Base-by-base conservation (phyloP, 2,797 vertebrate species). In the Acanthurus tractus region DNA sequence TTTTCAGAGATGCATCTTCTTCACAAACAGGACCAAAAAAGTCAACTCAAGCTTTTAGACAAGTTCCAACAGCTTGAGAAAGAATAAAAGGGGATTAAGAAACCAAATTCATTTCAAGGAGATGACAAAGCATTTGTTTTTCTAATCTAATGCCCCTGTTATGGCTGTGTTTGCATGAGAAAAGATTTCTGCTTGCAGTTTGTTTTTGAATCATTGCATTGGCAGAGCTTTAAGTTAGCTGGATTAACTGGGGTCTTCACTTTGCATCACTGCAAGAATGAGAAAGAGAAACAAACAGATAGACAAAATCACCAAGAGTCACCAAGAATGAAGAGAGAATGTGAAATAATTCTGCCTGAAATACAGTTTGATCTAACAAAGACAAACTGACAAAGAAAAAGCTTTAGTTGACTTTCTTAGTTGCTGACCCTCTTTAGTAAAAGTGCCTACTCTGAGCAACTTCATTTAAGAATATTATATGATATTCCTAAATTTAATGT, bases 111-210 rank as follows among this genome's bases (percentile, higher is more conserved):
- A 64, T n/a, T 15, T 55, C 36, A 17, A 36, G 17, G 4, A 40
- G 25, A 59, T n/a, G 38, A 14, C 10, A 61, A 46, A 63, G 4
- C 38, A 17, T 81, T 57, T 42, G 34, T 48, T 58, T 75, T 76
- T 56, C 22, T 34, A 40, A 70, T 70, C 54, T 25, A 17, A 46
- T 6, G 25, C 58, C 13, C 11, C 8, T 57, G 44, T 55, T 23
- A 23, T 46, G 45, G 23, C 25, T 58, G 29, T 23, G 23, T 59
- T 58, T 59, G 34, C 59, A 69, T 15, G 12, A 56, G 42, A n/a
- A 58, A 66, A 56, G n/a, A 36, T 48, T 36, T 48, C 11, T 56
- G 42, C 49, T 63, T 23, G 29, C n/a, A 23, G 15, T 74, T 76
- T 75, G 45, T 29, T 78, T 78, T 55, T 52, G 42, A 20, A 63